A percentile compares a stretch with the other conserved stretches of the same genome.
phyloP scores from a whole-genome alignment of 1,140 invertebrate genomes.

The Pollicipes pollicipes region DNA sequence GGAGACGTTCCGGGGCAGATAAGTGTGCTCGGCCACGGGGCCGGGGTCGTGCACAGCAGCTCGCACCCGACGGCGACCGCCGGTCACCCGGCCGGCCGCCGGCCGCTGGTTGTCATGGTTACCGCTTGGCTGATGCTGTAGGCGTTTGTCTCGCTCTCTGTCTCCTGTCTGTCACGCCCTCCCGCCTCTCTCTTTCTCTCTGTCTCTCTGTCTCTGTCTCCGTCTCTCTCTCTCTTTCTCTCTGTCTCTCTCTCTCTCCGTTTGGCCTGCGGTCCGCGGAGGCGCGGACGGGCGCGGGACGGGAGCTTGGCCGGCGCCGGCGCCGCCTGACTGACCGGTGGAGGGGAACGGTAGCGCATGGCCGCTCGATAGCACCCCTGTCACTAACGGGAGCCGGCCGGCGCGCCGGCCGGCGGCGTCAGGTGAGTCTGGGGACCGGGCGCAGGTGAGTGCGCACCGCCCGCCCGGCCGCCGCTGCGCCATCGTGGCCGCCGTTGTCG shows the following conservation, averaged over 20 bases:
- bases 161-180: background rate
- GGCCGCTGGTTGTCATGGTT: background rate
- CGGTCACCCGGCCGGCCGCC: too few relatives aligned
- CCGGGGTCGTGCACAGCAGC: background rate
- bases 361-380: background rate
- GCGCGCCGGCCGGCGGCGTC: too few relatives aligned
- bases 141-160: background rate
- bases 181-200: too few relatives aligned
- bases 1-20: background rate
- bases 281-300: too few relatives aligned
- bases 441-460: background rate
- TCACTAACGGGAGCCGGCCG: background rate
- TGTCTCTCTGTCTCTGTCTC: background rate
- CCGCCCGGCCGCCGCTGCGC: too few relatives aligned
- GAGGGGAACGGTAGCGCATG: background rate
- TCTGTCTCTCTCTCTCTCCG: background rate
- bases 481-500: too few relatives aligned
- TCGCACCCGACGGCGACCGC: background rate
- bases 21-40: background rate
- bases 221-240: background rate
- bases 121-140: background rate
- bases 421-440: background rate
- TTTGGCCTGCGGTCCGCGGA: background rate
- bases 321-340: background rate
- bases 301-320: background rate